Evolutionary conservation across 1,140 invertebrate species (phyloP), one percentile per base, ranked within the genome.

Genomic region (Lucilia cuprina): DNA sequence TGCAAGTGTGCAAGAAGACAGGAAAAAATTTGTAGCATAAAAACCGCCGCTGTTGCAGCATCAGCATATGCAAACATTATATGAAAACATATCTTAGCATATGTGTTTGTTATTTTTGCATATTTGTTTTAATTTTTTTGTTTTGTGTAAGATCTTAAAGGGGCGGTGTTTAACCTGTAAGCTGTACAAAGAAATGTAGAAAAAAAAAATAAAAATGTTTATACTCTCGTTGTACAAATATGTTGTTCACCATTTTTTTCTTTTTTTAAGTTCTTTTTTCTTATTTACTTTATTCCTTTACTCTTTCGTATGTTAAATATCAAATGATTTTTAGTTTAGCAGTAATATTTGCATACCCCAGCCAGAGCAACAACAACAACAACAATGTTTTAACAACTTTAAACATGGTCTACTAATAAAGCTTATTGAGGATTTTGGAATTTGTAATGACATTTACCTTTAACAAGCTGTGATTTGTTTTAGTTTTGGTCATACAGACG

Each of bases 381-480:
- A 60, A n/a, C 55, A n/a, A 60, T n/a, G 17, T 60, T 60, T 60
- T 60, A 17, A n/a, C 17, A 41, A 60, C 50, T 60, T 78, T 41
- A 41, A 34, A 35, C 74, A 30, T 17, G 74, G 34, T n/a, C 19
- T 25, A 80, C 77, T 80, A 80, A 80, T 80, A 21, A 80, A 80
- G 77, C 77, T 25, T 49, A 49, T 21, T 50, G 41, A 50, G 75
- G 41, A 78, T 35, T 78, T 41, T 60, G 55, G 47, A 80, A 80
- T 80, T 80, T 80, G 77, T 21, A 80, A 80, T 80, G 77, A 80
- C 77, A 80, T 80, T 80, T 80, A 49, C 77, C 47, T 80, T 80
- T 80, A 80, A 47, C 77, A 80, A 49, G 41, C 19, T 49, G n/a
- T 21, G 77, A 80, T 80, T 80, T 80, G 77, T 80, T 77, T 55